Evolutionary conservation across 1,140 invertebrate genomes (phyloP).

Genomic region (Armadillidium nasatum): DNA sequence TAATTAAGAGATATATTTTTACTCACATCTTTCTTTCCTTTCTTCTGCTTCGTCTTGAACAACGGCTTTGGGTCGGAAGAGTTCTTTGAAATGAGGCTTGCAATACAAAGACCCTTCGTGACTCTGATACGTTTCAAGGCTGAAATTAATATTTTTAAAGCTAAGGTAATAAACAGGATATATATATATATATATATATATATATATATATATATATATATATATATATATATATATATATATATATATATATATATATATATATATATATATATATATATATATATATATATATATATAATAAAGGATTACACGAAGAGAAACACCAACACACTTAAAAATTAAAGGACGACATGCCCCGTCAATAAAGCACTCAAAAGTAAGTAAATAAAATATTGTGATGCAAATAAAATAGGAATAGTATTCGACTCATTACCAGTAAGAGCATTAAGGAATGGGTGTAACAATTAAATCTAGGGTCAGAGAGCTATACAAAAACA

Average conservation of each 20-base stretch:
- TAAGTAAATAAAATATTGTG: too few relatives aligned
- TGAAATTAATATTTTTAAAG: constrained; percentile 47
- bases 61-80: constrained; percentile 85
- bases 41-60: constrained; percentile 35
- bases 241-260: constrained; percentile 18
- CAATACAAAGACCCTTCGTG: constrained; percentile 83
- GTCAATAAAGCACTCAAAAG: too few relatives aligned
- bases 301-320: too few relatives aligned
- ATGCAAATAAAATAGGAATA: too few relatives aligned
- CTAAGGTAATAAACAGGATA: not conserved
- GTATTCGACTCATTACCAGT: too few relatives aligned
- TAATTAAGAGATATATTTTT: constrained; percentile 49
- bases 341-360: too few relatives aligned
- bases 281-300: constrained; percentile 28
- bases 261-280: constrained; percentile 26
- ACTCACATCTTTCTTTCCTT: constrained; percentile 39
- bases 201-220: constrained; percentile 17
- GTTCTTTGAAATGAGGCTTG: constrained; percentile 85
- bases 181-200: constrained; percentile 17
- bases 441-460: too few relatives aligned
- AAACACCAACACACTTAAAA: too few relatives aligned
- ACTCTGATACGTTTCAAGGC: constrained; percentile 82
- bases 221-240: constrained; percentile 24
- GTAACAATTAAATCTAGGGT: too few relatives aligned
- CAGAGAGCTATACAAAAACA: too few relatives aligned